phyloP scores from a whole-genome alignment of 2,888 invertebrate genomes.

The Fragum fragum region DNA sequence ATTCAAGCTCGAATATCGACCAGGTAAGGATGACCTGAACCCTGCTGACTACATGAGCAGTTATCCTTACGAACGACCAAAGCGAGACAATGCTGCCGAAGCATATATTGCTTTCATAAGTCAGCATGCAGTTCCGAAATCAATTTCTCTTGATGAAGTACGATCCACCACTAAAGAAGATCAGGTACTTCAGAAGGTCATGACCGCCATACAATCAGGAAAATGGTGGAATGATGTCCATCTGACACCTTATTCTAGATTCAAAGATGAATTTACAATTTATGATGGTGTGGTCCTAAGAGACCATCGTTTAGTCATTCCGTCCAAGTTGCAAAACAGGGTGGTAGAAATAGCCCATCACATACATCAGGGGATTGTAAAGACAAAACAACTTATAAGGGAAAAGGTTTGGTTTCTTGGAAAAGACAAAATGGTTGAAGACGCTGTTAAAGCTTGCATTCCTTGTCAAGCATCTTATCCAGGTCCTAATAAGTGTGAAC shows the following conservation, averaged over 20 bases:
- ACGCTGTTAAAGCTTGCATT: conserved; percentile 50
- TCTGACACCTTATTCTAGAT: conserved; percentile 8
- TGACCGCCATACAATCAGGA: conserved; percentile 45
- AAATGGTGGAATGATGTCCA: conserved; percentile 37
- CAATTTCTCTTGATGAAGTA: conserved; percentile 59
- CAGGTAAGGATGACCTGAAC: conserved; percentile 65
- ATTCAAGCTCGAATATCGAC: conserved; percentile 49
- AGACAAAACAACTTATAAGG: conserved; percentile 48
- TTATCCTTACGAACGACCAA: conserved; percentile 57
- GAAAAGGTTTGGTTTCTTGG: conserved; percentile 74
- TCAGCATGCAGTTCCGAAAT: conserved; percentile 56
- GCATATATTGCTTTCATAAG: conserved; percentile 51
- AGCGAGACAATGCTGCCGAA: conserved; percentile 51
- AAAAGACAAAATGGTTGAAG: conserved; percentile 66
- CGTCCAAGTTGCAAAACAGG: conserved; percentile 38
- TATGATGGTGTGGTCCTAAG: conserved; percentile 48
- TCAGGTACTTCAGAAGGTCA: conserved; percentile 30
- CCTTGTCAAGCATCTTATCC: conserved; percentile 58
- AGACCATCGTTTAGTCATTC: conserved; percentile 49
- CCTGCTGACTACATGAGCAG: conserved; percentile 69
- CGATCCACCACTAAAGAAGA: conserved; percentile 35
- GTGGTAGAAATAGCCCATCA: conserved; percentile 44
- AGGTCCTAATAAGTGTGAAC: conserved; percentile 39
- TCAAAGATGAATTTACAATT: conserved; percentile 39
- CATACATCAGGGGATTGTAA: conserved; percentile 49